These are phyloP conservation scores for Oreochromis grahami DNA, from an alignment of 2,797 vertebrate genomes.

Conservation along the genomic window DNA sequence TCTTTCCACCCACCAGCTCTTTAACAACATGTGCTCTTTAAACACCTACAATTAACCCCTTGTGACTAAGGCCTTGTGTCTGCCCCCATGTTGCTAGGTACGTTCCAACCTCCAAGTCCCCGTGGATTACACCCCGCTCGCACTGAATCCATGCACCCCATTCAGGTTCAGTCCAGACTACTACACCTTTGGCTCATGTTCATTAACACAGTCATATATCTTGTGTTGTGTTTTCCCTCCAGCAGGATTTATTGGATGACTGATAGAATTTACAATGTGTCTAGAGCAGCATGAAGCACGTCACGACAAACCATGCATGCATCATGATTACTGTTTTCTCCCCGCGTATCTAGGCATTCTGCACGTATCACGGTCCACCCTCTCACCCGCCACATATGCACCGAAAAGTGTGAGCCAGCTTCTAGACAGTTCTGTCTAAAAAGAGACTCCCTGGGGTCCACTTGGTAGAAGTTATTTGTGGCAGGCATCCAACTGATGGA, in stretches of 20 bases:
- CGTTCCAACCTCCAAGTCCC: conserved; percentile 25
- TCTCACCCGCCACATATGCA: neutral
- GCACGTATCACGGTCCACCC: conserved; percentile 18
- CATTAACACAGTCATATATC: conserved; percentile 68
- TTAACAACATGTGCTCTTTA: conserved; percentile 76
- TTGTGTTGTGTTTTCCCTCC: conserved; percentile 65
- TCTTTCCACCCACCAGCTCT: conserved; percentile 70
- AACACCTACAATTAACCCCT: conserved; percentile 81
- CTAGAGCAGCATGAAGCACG: conserved; percentile 51
- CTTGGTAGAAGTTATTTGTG: conserved; percentile 30
- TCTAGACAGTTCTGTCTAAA: conserved; percentile 23
- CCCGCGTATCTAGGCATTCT: neutral
- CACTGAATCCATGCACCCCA: conserved; percentile 46
- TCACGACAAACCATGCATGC: conserved; percentile 59
- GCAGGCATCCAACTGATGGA: conserved; percentile 52
- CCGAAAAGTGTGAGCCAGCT: neutral
- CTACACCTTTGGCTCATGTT: conserved; percentile 52
- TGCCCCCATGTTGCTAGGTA: conserved; percentile 41
- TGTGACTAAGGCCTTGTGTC: conserved; percentile 75
- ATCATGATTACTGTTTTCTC: conserved; percentile 27
- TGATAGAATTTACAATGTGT: conserved; percentile 74
- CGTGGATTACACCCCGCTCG: conserved; percentile 36
- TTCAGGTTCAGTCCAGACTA: conserved; percentile 42
- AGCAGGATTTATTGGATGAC: conserved; percentile 75
- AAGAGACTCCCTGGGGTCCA: conserved; percentile 20